These are phyloP conservation scores for Virgularia gustaviana DNA, from an alignment of 92 coral and sea anemone species.

Conservation along the genomic window DNA sequence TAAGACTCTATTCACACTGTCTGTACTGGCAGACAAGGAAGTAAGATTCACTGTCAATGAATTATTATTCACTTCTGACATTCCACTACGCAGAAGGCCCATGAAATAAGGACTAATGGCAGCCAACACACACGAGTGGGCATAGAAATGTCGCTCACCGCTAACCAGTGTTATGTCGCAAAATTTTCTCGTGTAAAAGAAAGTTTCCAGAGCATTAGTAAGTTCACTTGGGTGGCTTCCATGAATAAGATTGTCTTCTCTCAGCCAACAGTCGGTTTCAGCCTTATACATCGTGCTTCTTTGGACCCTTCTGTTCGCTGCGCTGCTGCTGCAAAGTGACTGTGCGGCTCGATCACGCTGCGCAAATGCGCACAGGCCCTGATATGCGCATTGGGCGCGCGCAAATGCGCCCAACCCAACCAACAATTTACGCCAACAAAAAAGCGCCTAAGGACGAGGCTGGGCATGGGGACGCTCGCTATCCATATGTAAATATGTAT, in stretches of 20 bases:
- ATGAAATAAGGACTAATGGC: conserved; percentile 27
- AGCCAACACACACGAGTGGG: conserved; percentile 27
- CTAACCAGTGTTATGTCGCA: conserved; percentile 23
- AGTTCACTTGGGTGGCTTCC: conserved; percentile 4
- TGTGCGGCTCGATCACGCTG: too few relatives aligned
- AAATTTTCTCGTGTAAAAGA: conserved; percentile 21
- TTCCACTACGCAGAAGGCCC: conserved; percentile 20
- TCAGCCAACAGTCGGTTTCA: neutral
- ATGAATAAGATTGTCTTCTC: neutral
- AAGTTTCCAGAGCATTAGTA: neutral
- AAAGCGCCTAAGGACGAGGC: too few relatives aligned
- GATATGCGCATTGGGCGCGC: too few relatives aligned
- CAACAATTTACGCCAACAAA: too few relatives aligned
- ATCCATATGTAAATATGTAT: too few relatives aligned
- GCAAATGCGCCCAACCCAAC: too few relatives aligned
- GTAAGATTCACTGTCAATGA: neutral
- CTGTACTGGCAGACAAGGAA: conserved; percentile 20
- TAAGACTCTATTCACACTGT: neutral
- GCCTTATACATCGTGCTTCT: too few relatives aligned
- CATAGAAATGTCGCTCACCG: conserved; percentile 24
- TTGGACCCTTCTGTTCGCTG: too few relatives aligned
- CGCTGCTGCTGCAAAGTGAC: too few relatives aligned
- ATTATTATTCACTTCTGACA: conserved; percentile 24
- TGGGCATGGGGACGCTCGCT: too few relatives aligned
- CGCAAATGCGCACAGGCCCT: too few relatives aligned